These are phyloP conservation scores for Nanorana parkeri DNA, from an alignment of 2,113 vertebrate genomes.

Conservation along the genomic window DNA sequence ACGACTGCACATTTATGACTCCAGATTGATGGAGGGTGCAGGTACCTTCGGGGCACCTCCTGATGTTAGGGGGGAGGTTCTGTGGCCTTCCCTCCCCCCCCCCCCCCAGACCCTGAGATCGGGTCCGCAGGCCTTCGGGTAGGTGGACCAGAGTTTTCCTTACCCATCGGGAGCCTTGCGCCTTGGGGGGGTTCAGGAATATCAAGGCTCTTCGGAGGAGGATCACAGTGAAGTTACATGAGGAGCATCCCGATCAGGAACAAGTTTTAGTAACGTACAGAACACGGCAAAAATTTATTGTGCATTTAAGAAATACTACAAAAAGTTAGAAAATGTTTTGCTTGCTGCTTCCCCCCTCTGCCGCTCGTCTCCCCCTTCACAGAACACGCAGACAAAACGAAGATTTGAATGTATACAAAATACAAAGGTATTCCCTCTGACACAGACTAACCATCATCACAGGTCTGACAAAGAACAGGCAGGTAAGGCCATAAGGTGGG, in stretches of 20 bases:
- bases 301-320: conserved; percentile 77
- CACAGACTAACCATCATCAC: conserved; percentile 41
- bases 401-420: conserved; percentile 57
- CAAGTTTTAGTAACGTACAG: conserved; percentile 17
- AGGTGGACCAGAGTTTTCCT: too few relatives aligned
- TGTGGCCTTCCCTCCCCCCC: too few relatives aligned
- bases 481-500: conserved; percentile 63
- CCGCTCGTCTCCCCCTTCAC: conserved; percentile 1
- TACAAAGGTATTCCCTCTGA: conserved; percentile 31
- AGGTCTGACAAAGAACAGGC: conserved; percentile 55
- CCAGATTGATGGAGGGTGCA: too few relatives aligned
- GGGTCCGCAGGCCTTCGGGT: too few relatives aligned
- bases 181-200: too few relatives aligned
- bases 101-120: too few relatives aligned
- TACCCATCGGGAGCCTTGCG: too few relatives aligned
- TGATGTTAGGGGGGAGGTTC: too few relatives aligned
- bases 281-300: conserved; percentile 73
- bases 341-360: conserved; percentile 61
- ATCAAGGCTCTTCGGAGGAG: too few relatives aligned
- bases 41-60: too few relatives aligned
- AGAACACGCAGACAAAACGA: conserved; percentile 31
- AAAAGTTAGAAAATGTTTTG: conserved; percentile 75
- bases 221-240: too few relatives aligned
- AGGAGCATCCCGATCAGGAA: neutral
- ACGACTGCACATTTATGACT: too few relatives aligned